These are phyloP conservation scores for Siniperca chuatsi DNA, from an alignment of 2,113 vertebrate genomes.

Conservation along the genomic window DNA sequence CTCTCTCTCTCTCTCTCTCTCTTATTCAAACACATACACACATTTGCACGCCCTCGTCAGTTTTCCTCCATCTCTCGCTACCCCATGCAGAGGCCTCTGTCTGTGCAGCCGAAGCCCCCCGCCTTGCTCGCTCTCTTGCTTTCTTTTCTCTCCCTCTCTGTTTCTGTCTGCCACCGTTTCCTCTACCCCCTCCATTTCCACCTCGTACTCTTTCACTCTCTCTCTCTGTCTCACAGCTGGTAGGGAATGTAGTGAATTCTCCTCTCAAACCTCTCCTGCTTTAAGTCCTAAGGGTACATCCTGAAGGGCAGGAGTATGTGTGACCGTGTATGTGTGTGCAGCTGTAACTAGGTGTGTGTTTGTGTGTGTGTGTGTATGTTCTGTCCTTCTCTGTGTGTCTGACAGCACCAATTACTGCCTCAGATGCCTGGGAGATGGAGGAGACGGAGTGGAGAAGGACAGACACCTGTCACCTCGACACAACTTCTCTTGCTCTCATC, in stretches of 20 bases:
- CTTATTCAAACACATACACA: background rate
- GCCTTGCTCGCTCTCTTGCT: constrained; percentile 19
- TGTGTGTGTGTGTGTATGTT: constrained; percentile 57
- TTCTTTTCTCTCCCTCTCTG: constrained; percentile 50
- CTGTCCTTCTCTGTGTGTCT: constrained; percentile 73
- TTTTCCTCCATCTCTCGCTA: constrained; percentile 51
- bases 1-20: constrained; percentile 17
- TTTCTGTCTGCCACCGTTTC: constrained; percentile 63
- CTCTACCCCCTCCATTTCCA: constrained; percentile 44
- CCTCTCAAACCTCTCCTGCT: constrained; percentile 62
- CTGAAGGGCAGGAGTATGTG: constrained; percentile 71
- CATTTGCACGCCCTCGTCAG: constrained; percentile 54
- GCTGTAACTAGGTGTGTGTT: constrained; percentile 23
- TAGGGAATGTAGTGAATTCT: constrained; percentile 65
- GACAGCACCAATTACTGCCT: constrained; percentile 83
- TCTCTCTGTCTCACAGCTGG: constrained; percentile 69
- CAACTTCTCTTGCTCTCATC: constrained; percentile 63
- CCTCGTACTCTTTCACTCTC: constrained; percentile 47
- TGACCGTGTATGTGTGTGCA: constrained; percentile 36
- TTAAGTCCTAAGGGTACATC: constrained; percentile 63
- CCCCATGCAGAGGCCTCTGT: constrained; percentile 40
- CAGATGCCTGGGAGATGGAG: constrained; percentile 67
- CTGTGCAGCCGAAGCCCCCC: constrained; percentile 7
- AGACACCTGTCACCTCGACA: constrained; percentile 79
- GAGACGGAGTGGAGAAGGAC: constrained; percentile 66